Evolutionary conservation across 2,113 vertebrate species (phyloP).

Genomic region (Bambusicola thoracicus): DNA sequence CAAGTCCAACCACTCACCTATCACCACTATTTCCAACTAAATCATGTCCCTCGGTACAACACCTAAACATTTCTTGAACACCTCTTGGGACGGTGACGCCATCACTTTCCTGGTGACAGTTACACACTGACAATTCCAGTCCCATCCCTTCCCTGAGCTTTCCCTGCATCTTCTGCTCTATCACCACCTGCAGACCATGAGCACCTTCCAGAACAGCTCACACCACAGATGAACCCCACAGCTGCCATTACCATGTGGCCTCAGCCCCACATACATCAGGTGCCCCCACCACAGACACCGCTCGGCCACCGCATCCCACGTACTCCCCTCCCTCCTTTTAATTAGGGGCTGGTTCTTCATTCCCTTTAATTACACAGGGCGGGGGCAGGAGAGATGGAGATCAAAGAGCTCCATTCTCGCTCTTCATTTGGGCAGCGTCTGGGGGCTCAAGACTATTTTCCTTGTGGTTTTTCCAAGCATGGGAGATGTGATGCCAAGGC

Average conservation of each 20-base stretch:
- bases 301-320: neutral
- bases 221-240: neutral
- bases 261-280: neutral
- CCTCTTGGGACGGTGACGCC: too few relatives aligned
- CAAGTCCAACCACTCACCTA: too few relatives aligned
- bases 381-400: slow-evolving; percentile 38
- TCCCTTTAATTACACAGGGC: slow-evolving; percentile 64
- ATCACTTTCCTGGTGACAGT: neutral
- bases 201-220: neutral
- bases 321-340: slow-evolving; percentile 36
- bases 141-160: neutral
- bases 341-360: slow-evolving; percentile 67
- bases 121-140: fast-evolving
- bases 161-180: neutral
- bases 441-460: neutral
- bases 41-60: too few relatives aligned
- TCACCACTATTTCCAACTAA: too few relatives aligned
- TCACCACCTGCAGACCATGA: neutral
- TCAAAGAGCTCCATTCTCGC: slow-evolving; percentile 20
- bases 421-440: slow-evolving; percentile 21
- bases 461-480: neutral
- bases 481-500: neutral
- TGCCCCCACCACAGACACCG: fast-evolving
- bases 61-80: too few relatives aligned
- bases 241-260: neutral